Conservation (phyloP, 2,113 vertebrate species). For the Cacatua alba region DNA sequence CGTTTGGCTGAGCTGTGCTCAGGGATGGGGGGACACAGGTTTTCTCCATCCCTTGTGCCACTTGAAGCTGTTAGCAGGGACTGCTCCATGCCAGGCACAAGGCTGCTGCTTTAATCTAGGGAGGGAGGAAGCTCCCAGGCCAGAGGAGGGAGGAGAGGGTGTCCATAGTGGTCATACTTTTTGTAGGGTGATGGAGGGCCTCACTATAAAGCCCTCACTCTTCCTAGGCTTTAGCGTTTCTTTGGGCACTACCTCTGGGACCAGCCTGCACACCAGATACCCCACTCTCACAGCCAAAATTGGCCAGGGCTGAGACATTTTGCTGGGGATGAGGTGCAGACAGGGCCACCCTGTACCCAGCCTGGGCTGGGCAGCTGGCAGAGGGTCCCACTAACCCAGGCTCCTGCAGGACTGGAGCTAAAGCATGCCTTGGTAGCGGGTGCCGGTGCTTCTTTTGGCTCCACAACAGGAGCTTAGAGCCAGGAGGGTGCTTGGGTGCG, state of each 20-base stretch:
- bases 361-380: background rate
- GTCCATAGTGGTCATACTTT: background rate
- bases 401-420: background rate
- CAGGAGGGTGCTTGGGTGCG: background rate
- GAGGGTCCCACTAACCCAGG: background rate
- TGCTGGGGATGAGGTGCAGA: too few relatives aligned
- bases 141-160: background rate
- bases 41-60: background rate
- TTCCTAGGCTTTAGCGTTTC: background rate
- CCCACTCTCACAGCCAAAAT: accelerated
- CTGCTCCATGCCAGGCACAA: background rate
- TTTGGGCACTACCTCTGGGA: background rate
- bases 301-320: background rate
- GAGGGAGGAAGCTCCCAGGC: background rate
- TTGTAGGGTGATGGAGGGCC: background rate
- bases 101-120: background rate
- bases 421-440: accelerated
- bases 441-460: background rate
- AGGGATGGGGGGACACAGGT: accelerated
- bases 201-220: accelerated
- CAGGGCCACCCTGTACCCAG: background rate
- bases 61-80: background rate
- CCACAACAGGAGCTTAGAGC: background rate
- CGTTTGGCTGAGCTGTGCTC: background rate
- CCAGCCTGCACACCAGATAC: background rate